Evolutionary conservation across 2,113 vertebrate genomes (phyloP), one percentile per base, ranked within the genome.

Genomic region (Peromyscus leucopus): DNA sequence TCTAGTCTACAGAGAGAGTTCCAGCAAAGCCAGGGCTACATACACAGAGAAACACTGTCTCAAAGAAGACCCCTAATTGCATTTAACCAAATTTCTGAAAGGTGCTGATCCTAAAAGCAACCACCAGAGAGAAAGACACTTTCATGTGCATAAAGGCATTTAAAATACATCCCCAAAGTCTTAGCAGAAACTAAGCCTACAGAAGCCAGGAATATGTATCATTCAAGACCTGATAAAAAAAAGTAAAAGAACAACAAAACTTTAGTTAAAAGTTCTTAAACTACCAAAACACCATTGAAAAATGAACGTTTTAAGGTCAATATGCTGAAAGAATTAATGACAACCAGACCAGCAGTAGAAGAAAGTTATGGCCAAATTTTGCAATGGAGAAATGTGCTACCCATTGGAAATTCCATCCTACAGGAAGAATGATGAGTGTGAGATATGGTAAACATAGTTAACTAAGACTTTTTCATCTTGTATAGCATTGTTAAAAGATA

Each of bases 201-300:
- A n/a, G 39, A 85, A 76, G 67, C 85, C 24, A 86, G 36, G 36
- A 95, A 74, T 1, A 31, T 36, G 33, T 1, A 76, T 51, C 7
- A 96, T 90, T 83, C 61, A 92, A 69, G 65, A 61, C 22, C 2
- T 26, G 28, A 22, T n/a, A 3, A 61, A n/a, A 61, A n/a, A 31
- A 13, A 61, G 48, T 59, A 59, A 61, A 83, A 28, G 6, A 74
- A 2, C 1, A 39, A 1, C 4, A 48, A 46, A 67, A 67, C 42
- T 46, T 86, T 39, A 63, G 72, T 42, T 26, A 79, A 75, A 10
- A 89, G 59, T 67, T 82, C 31, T 82, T 88, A 69, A 11, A 19
- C 17, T 2, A 93, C 33, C 63, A 96, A 95, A 89, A 80, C 24
- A 26, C 8, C 21, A 89, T 74, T 91, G 15, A 93, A 94, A 93